Percentiles rank a stretch among this genome's conserved stretches.
phyloP scores from a whole-genome alignment of 2,888 invertebrate genomes.

The Rotaria sp. region DNA sequence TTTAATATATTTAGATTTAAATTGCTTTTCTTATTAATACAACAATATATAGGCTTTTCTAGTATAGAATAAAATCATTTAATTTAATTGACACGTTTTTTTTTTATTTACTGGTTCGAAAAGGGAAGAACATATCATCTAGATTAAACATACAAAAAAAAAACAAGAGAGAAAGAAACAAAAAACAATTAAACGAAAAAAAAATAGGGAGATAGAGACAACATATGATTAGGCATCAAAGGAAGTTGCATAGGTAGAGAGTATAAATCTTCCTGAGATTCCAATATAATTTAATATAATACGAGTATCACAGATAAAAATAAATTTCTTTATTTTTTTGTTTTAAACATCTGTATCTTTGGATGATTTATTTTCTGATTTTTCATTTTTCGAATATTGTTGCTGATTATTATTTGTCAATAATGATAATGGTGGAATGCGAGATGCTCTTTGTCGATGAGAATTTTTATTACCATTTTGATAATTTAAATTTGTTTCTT shows the following conservation, averaged over 20 bases:
- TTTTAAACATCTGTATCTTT: constrained; percentile 17
- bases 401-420: not conserved
- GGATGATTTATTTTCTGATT: not conserved
- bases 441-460: not conserved
- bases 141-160: not conserved
- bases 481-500: not conserved
- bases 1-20: too few relatives aligned
- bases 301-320: constrained; percentile 16
- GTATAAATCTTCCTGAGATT: not conserved
- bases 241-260: not conserved
- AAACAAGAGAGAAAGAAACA: not conserved
- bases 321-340: not conserved
- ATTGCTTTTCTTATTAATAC: too few relatives aligned
- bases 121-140: not conserved
- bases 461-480: not conserved
- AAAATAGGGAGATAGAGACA: not conserved
- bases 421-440: not conserved
- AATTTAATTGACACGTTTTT: not conserved
- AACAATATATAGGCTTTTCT: too few relatives aligned
- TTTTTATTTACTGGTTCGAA: not conserved
- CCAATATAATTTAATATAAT: not conserved
- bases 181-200: not conserved
- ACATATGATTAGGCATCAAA: not conserved
- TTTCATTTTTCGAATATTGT: not conserved
- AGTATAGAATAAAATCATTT: too few relatives aligned